A percentile compares a stretch with the other conserved stretches of the same genome.
Conservation (phyloP, 2,113 vertebrate genomes). For the Engystomops pustulosus region DNA sequence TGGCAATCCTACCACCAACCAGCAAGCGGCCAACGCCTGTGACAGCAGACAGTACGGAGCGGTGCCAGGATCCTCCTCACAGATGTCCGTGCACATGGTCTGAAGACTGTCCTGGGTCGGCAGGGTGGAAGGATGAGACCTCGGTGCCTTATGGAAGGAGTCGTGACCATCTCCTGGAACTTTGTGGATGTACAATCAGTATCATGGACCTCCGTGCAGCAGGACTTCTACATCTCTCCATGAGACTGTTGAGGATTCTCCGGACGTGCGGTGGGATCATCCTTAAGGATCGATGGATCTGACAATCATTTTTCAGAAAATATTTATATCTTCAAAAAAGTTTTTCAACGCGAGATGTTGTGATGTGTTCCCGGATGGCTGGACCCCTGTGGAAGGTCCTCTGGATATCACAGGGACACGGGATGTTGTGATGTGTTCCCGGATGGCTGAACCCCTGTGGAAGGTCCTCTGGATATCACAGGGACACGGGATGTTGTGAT, state of each 20-base stretch:
- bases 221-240: background rate
- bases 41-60: slow-evolving; percentile 91
- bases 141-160: slow-evolving; percentile 44
- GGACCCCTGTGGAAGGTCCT: background rate
- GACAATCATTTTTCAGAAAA: background rate
- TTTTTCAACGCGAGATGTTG: background rate
- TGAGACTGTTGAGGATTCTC: slow-evolving; percentile 3
- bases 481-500: too few species aligned
- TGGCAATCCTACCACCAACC: slow-evolving; percentile 78
- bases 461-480: too few species aligned
- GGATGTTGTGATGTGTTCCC: background rate
- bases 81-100: slow-evolving; percentile 99
- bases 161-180: background rate
- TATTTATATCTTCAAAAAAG: background rate
- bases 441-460: too few species aligned
- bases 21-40: slow-evolving; percentile 84
- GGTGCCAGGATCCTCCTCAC: slow-evolving; percentile 83
- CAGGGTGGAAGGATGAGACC: slow-evolving; percentile 60
- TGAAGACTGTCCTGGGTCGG: slow-evolving; percentile 68
- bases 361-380: background rate
- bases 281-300: background rate
- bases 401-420: background rate
- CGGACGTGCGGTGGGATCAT: background rate
- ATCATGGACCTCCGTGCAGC: background rate
- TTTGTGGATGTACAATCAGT: slow-evolving; percentile 17